Base-by-base conservation (phyloP, 2,113 vertebrate species). In the Suncus etruscus region DNA sequence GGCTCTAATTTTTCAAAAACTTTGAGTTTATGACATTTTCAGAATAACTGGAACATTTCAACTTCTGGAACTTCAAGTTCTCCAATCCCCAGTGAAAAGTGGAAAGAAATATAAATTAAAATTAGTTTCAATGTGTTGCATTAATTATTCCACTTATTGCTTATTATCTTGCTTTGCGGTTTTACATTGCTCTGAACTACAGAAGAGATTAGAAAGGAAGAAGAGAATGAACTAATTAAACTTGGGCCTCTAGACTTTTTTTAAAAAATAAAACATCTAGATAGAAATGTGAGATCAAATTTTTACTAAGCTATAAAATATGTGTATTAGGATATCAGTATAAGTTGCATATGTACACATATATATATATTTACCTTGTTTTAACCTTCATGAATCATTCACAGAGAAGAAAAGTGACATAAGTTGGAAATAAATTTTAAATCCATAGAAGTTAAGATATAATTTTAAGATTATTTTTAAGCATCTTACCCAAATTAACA, bases 91-190 rank as follows among this genome's bases (percentile, higher is more conserved):
- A 90, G 73, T 96, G 94, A 97, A 10, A 97, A 85, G 16, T 89
- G 66, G 50, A 85, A 77, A 97, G 90, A 97, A 97, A 96, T 91
- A 97, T 74, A 97, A 97, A 97, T 96, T 97, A 97, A 98, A 98
- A 96, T 97, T 95, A 95, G 89, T 97, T 97, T 97, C 94, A 97
- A 90, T 96, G 83, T 95, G 94, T 95, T 97, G 86, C 95, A 97
- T 97, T 97, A 97, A 98, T 98, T 97, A 97, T 97, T 97, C 94
- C 83, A 96, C 92, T 96, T 97, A 96, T 96, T 97, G 94, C 89
- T 97, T 97, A 96, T 97, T 97, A 97, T 97, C 95, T 95, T 97
- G 82, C 96, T 97, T 96, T 97, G 94, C 97, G 96, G 87, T 94
- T 97, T 97, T 97, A 89, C 0, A 15, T 97, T 95, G 83, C 86